phyloP scores from a whole-genome alignment of 2,888 invertebrate species.

The Invenusta paracnida region DNA sequence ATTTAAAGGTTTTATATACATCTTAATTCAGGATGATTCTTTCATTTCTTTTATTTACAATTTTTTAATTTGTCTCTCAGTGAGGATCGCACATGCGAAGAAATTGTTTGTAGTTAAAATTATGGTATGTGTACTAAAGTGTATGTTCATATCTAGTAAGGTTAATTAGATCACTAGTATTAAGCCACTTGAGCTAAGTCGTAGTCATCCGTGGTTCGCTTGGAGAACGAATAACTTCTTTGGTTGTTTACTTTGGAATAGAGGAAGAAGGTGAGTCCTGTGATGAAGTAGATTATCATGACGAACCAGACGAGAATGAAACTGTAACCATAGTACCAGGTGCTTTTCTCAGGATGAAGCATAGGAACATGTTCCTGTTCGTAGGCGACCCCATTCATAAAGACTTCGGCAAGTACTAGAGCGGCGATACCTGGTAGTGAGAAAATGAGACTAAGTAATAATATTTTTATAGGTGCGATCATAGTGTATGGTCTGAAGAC shows the following conservation, averaged over 20 bases:
- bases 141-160: no score
- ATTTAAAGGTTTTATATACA: no score
- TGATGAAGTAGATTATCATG: slow-evolving; percentile 68
- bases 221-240: background rate
- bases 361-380: slow-evolving; percentile 68
- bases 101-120: no score
- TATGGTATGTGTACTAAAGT: no score
- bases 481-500: no score
- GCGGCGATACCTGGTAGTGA: slow-evolving; percentile 71
- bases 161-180: background rate
- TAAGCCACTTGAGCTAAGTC: background rate
- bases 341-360: slow-evolving; percentile 69
- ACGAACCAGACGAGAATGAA: slow-evolving; percentile 69
- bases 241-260: slow-evolving; percentile 64
- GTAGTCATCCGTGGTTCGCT: background rate
- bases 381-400: slow-evolving; percentile 71
- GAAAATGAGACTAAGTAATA: no score
- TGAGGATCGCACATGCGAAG: no score
- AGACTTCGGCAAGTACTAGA: slow-evolving; percentile 76
- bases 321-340: slow-evolving; percentile 67
- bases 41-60: no score
- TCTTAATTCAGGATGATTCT: no score
- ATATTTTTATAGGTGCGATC: no score
- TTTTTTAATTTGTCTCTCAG: no score
- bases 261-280: slow-evolving; percentile 72